Evolutionary conservation across 2,888 invertebrate species (phyloP), one percentile per base, ranked within the genome.

Genomic region (Chrysina gloriosa): DNA sequence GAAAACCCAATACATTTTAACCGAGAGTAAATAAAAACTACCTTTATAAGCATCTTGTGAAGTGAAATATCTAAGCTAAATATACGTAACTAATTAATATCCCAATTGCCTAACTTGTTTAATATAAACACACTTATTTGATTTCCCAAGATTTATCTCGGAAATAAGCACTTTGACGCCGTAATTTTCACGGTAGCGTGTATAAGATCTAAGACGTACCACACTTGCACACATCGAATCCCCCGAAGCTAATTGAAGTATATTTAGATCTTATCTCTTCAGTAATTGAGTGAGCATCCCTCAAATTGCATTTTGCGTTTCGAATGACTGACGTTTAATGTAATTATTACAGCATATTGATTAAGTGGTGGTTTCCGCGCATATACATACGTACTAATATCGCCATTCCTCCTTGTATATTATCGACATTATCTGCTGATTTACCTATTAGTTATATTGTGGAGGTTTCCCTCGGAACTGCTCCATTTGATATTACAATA

Each of bases 231-330:
- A 34, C 64, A 23, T 16, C 23, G 23, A 23, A 50, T 25, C 50
- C 25, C 16, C 50, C 7, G 19, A 25, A 50, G 27, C 50, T 64
- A 45, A 64, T 64, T 56, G 65, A 65, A 70, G 65, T 58, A 68
- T 48, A 63, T 70, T 65, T 67, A 67, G 67, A 69, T 67, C 50
- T 54, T 69, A 71, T 70, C 70, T 25, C 5, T 9, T 36, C 63
- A 39, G 69, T 68, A 71, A 71, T 70, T 68, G 68, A 64, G 56
- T 50, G 68, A 68, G 67, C 63, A 66, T 34, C 65, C 23, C 54
- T 52, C 61, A 70, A 70, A 71, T 71, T 71, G 68, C 70, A 66
- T 69, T n/a, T 71, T 71, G 69, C 68, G 52, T 69, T 71, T 68
- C 68, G 48, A 68, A 70, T 69, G 68, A 67, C 65, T 67, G 65